A percentile compares a stretch with the other conserved stretches of the same genome.
These are phyloP conservation scores for Ceyx cyanopectus DNA, from an alignment of 2,113 vertebrate species.

Conservation along the genomic window DNA sequence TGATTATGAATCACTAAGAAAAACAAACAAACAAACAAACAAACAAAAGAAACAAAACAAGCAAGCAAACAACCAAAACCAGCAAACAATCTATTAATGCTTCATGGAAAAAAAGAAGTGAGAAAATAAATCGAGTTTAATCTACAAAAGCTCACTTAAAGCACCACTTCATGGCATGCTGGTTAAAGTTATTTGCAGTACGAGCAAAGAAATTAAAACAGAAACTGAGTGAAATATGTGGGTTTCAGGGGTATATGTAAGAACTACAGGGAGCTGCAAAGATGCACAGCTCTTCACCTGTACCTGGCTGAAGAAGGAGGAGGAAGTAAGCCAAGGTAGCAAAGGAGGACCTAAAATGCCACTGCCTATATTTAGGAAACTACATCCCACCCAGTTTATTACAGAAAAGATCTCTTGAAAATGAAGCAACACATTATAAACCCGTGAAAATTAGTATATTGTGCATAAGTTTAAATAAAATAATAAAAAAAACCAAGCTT, in stretches of 20 bases:
- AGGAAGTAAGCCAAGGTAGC: background rate
- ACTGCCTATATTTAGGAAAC: background rate
- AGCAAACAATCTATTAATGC: background rate
- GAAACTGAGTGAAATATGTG: background rate
- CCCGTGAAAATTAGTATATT: background rate
- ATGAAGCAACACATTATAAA: background rate
- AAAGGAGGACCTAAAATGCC: background rate
- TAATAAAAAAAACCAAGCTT: background rate
- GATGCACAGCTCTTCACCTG: background rate
- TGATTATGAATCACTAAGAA: background rate
- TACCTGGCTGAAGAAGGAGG: background rate
- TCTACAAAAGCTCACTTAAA: background rate
- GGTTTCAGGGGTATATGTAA: background rate
- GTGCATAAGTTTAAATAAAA: background rate
- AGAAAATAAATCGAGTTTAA: background rate
- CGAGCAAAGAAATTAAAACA: background rate
- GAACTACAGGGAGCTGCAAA: background rate
- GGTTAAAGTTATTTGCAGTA: background rate
- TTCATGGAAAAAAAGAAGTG: background rate
- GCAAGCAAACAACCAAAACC: too few species aligned
- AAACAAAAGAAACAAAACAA: background rate
- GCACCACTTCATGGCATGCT: background rate
- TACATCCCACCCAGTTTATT: background rate
- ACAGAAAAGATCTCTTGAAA: background rate
- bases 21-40: background rate